These are phyloP conservation scores for Rhea pennata DNA, from an alignment of 2,113 vertebrate species.

Conservation along the genomic window DNA sequence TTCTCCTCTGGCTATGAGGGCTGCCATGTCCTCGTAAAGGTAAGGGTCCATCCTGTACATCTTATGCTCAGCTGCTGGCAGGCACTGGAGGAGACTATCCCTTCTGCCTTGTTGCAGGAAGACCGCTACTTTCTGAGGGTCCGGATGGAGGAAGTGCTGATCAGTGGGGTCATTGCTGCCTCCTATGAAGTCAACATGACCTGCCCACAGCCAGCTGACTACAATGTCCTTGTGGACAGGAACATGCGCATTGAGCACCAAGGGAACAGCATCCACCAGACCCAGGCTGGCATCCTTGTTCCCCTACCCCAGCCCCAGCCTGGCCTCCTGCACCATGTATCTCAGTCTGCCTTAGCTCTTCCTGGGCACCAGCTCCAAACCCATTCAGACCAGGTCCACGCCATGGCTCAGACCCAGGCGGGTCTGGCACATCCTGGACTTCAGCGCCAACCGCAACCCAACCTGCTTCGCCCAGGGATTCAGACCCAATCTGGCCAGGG, in stretches of 20 bases:
- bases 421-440: background rate
- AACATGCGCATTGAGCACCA: fast-evolving
- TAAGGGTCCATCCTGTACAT: fast-evolving
- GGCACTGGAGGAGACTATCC: background rate
- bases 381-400: background rate
- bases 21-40: conserved; percentile 68
- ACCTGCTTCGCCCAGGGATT: background rate
- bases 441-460: background rate
- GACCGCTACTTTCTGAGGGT: conserved; percentile 18
- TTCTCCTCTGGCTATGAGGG: conserved; percentile 67
- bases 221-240: fast-evolving
- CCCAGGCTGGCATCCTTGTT: fast-evolving
- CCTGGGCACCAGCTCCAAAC: background rate
- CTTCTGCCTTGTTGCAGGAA: background rate
- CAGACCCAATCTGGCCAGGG: too few species aligned
- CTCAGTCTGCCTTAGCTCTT: background rate
- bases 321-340: background rate
- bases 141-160: conserved; percentile 54
- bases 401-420: background rate
- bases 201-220: conserved; percentile 1
- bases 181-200: conserved; percentile 49
- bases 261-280: background rate
- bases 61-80: too few species aligned
- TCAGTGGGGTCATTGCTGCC: fast-evolving
- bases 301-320: background rate